Percentiles rank a stretch among this genome's conserved stretches.
Evolutionary conservation across 2,888 invertebrate species (phyloP).

Genomic region (Terebella lapidaria): DNA sequence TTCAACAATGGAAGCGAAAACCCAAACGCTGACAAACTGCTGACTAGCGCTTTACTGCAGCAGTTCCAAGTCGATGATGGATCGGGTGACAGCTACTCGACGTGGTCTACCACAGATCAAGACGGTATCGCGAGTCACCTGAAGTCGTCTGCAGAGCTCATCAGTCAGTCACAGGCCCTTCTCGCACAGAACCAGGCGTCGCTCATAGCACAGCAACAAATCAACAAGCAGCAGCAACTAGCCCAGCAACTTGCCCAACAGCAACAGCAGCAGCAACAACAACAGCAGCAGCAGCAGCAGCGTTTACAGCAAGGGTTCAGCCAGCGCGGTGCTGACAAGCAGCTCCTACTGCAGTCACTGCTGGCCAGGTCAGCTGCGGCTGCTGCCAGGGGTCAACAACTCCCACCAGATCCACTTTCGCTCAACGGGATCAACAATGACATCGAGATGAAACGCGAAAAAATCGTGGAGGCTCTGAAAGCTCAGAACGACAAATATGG

Average conservation of each 20-base stretch:
- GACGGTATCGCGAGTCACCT: background rate
- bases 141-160: slow-evolving; percentile 1
- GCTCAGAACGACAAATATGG: background rate
- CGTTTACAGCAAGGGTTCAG: background rate
- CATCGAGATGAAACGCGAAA: background rate
- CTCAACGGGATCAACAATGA: background rate
- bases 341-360: background rate
- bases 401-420: background rate
- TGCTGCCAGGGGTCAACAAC: background rate
- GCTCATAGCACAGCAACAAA: background rate
- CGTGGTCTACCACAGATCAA: background rate
- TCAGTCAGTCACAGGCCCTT: background rate
- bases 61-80: background rate
- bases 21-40: background rate
- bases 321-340: background rate
- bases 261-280: background rate
- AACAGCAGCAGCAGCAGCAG: slow-evolving; percentile 3
- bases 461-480: background rate
- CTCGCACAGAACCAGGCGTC: slow-evolving; percentile 1
- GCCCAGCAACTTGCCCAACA: background rate
- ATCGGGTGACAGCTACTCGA: background rate
- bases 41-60: background rate
- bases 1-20: background rate
- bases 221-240: background rate
- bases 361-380: background rate